phyloP scores from a whole-genome alignment of 1,140 invertebrate genomes.

The Drosophila ironensis region DNA sequence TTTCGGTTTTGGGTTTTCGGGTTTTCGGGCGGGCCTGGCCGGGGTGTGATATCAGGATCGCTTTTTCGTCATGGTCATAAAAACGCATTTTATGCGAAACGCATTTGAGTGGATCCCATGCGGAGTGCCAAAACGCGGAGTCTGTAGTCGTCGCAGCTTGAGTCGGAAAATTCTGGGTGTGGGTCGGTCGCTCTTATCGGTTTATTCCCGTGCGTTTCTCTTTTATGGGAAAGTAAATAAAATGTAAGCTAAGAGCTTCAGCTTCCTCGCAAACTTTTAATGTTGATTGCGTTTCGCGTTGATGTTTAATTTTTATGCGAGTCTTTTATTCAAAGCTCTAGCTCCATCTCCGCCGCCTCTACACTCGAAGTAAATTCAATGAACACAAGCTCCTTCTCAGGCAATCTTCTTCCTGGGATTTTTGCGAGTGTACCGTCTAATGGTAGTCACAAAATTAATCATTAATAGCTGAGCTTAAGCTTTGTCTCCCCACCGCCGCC shows the following conservation, averaged over 20 bases:
- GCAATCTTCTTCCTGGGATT: neutral
- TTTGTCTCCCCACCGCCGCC: constrained; percentile 18
- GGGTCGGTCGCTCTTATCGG: constrained; percentile 25
- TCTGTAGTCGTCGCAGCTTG: constrained; percentile 15
- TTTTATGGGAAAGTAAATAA: constrained; percentile 79
- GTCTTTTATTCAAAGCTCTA: constrained; percentile 38
- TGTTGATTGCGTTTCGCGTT: constrained; percentile 76
- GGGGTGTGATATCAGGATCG: constrained; percentile 46
- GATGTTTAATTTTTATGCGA: constrained; percentile 72
- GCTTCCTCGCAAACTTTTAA: constrained; percentile 67
- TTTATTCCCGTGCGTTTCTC: constrained; percentile 44
- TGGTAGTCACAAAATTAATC: constrained; percentile 55
- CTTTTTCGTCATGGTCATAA: constrained; percentile 73
- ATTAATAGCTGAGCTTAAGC: constrained; percentile 57
- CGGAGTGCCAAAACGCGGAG: constrained; percentile 8
- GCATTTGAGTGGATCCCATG: constrained; percentile 67
- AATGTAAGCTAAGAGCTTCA: constrained; percentile 52
- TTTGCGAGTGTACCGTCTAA: neutral
- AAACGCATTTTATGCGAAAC: constrained; percentile 79
- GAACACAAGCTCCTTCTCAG: neutral
- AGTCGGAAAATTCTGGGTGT: constrained; percentile 10
- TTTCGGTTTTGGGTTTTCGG: neutral
- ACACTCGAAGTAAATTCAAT: no score
- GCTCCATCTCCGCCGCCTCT: constrained; percentile 1
- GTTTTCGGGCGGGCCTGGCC: neutral